Percentiles rank a stretch among this genome's conserved stretches.
These are phyloP conservation scores for Mionectes olivaceus DNA, from an alignment of 2,797 vertebrate species.

Conservation along the genomic window DNA sequence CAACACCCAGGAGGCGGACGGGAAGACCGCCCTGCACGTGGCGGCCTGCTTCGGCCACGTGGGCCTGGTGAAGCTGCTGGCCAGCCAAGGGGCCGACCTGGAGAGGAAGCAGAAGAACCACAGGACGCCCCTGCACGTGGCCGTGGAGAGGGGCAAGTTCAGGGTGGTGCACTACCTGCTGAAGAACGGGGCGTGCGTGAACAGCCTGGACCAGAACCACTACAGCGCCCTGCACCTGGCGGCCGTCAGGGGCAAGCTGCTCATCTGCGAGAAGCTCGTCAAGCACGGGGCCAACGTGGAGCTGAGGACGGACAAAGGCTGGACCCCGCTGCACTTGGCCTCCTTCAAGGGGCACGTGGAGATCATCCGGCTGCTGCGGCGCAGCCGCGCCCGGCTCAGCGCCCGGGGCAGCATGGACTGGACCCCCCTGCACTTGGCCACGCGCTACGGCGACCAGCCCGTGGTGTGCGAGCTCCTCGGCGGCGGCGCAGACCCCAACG, in stretches of 20 bases:
- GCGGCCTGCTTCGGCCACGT: constrained; percentile 85
- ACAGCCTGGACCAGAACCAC: constrained; percentile 75
- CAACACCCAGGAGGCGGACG: constrained; percentile 65
- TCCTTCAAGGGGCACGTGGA: constrained; percentile 82
- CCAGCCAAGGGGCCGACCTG: constrained; percentile 80
- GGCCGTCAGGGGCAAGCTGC: constrained; percentile 79
- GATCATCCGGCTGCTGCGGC: constrained; percentile 80
- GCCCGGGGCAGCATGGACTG: constrained; percentile 79
- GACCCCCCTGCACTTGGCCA: constrained; percentile 87
- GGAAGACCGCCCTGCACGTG: constrained; percentile 85
- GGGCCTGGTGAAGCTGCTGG: constrained; percentile 84
- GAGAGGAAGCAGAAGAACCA: constrained; percentile 78
- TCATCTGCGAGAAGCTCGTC: constrained; percentile 87
- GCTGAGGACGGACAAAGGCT: constrained; percentile 80
- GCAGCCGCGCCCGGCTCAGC: constrained; percentile 74
- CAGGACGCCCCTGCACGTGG: constrained; percentile 83
- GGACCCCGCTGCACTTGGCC: constrained; percentile 88
- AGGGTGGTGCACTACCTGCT: constrained; percentile 83
- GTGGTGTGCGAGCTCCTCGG: constrained; percentile 79
- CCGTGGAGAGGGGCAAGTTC: constrained; percentile 85
- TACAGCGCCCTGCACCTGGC: constrained; percentile 86
- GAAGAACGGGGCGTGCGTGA: constrained; percentile 65
- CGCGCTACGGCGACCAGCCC: constrained; percentile 73
- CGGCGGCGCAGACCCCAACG: constrained; percentile 79
- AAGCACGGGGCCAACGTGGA: constrained; percentile 75